Base-by-base conservation (phyloP, 1,140 invertebrate species). In the Macrosteles quadrilineatus region DNA sequence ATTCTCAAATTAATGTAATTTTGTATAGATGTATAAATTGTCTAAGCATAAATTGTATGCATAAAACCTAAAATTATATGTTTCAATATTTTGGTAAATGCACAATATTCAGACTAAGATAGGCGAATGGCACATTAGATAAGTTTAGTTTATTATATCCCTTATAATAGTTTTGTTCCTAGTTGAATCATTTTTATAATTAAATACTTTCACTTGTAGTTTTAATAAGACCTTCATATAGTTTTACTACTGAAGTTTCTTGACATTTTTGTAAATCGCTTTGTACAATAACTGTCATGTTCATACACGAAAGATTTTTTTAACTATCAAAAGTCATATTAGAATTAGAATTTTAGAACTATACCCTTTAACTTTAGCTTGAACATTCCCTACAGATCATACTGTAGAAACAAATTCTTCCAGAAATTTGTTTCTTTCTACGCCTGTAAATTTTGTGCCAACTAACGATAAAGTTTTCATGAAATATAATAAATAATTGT, bases 21-120 rank as follows among this genome's bases (percentile, higher is more conserved):
- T 30, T 63, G 59, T 63, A 63, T 63, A 63, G 59, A 32, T 63
- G 59, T 63, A 63, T 19, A 63, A 63, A 63, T 63, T 63, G 59
- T 63, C 59, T 63, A 63, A 32, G 30, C 31, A 63, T 32, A 32
- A 19, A 25, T 63, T 63, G 29, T 32, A 25, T 31, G 31, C 32
- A 11, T 21, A 50, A 11, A 17, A 3, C 14, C 21, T 50, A 50
- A 21, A 11, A 21, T 17, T 50, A 50, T 19, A 9, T 40, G 17
- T 6, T 40, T 40, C n/a, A 40, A 6, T 40, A 19, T 50, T 50
- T 50, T 21, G 21, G 4, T 50, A 21, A 19, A 50, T 50, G 21
- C 21, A 19, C 21, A 50, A 19, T 11, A 50, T 19, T 17, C 14
- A 9, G 14, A 50, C 6, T 19, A 11, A 50, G n/a, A 4, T 17